These are phyloP conservation scores for Macrophya alboannulata DNA, from an alignment of 2,888 invertebrate species.

Conservation along the genomic window DNA sequence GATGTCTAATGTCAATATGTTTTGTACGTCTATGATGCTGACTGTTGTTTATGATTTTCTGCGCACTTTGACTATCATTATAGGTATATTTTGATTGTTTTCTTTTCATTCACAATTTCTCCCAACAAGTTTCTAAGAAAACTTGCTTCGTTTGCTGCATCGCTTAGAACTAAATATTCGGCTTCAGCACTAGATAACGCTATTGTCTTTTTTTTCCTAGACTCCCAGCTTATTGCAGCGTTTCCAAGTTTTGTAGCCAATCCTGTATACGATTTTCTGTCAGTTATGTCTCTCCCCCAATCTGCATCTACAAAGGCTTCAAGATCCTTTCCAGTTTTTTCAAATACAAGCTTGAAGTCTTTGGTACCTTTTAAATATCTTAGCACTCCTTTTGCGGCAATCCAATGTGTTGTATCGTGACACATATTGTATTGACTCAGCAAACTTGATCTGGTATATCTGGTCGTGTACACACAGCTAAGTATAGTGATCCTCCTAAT, in stretches of 20 bases:
- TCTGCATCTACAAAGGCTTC: constrained; percentile 16
- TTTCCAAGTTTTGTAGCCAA: neutral
- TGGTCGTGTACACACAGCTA: neutral
- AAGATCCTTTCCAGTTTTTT: neutral
- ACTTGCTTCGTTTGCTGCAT: neutral
- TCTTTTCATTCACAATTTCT: neutral
- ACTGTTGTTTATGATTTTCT: neutral
- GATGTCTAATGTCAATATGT: neutral
- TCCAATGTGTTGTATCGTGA: neutral
- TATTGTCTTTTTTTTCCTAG: neutral
- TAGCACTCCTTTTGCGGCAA: neutral
- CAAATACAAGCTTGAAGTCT: neutral
- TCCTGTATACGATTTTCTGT: constrained; percentile 9
- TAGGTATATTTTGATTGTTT: neutral
- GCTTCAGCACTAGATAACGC: constrained; percentile 6
- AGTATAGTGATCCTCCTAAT: neutral
- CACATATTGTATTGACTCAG: neutral
- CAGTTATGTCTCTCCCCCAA: neutral
- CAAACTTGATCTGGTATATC: neutral
- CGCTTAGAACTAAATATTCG: neutral
- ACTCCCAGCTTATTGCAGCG: constrained; percentile 3
- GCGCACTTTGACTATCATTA: constrained; percentile 11
- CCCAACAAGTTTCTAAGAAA: neutral
- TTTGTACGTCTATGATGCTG: neutral
- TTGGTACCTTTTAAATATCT: constrained; percentile 11